Base-by-base conservation (phyloP, 1,140 invertebrate genomes). In the Cepaea nemoralis region DNA sequence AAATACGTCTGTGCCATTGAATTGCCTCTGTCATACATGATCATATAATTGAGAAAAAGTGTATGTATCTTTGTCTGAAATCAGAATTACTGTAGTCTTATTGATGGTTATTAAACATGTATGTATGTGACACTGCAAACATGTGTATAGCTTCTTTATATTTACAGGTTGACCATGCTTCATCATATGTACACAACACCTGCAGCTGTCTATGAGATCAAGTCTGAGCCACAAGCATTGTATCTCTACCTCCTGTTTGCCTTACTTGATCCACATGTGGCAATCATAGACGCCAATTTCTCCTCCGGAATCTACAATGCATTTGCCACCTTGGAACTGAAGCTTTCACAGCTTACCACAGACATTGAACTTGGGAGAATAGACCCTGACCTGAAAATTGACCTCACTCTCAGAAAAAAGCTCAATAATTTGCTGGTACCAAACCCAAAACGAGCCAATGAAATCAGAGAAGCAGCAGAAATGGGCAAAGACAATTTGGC, bases 201-300 rank as follows among this genome's bases (percentile, higher is more conserved):
- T 6, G 84, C 82, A 74, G 80, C 83, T 73, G 90, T 85, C 0
- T 90, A 85, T 84, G 87, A 91, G n/a, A 87, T 91, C 79, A 45
- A 85, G 24, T 82, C 84, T n/a, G 91, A 91, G 78, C 89, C 89
- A 5, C 89, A 91, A 73, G 88, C 89, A 37, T 71, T 90, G n/a
- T 91, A 91, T 82, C 50, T 91, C 22, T 89, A 91, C 81, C 83
- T 91, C 35, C 76, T 91, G 71, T 91, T 91, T 86, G 90, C 86
- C 33, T 71, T 91, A 37, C 86, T 84, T 66, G 90, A 91, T 75
- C 85, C 77, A 35, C 85, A 91, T 67, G 70, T 91, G 8, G 91
- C 90, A n/a, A 87, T 88, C 80, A 83, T 91, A 16, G 91, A 91
- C 75, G 91, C 89, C 0, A 91, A 91, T 76, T 91, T 91, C 85